A percentile compares a stretch with the other conserved stretches of the same genome.
Evolutionary conservation across 2,888 invertebrate genomes (phyloP).

Genomic region (Nymphalis urticae): DNA sequence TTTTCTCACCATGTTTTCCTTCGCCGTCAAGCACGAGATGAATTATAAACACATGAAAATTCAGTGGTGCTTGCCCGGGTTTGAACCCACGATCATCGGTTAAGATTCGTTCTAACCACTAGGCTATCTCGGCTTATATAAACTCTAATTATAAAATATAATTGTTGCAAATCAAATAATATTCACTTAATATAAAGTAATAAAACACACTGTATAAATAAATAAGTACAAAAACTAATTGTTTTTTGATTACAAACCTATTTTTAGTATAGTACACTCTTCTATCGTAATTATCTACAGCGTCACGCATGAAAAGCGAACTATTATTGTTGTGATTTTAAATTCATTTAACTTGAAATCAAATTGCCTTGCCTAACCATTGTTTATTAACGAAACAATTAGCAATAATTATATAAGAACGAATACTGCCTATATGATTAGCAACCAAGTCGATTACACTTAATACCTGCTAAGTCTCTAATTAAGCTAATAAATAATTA

Average conservation of each 20-base stretch:
- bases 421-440: slow-evolving; percentile 34
- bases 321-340: neutral
- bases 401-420: slow-evolving; percentile 25
- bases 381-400: slow-evolving; percentile 10
- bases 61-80: too few species aligned
- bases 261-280: neutral
- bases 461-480: slow-evolving; percentile 17
- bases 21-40: too few species aligned
- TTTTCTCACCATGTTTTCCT: too few species aligned
- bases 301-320: neutral
- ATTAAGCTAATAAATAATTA: slow-evolving; percentile 28
- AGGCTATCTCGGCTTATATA: too few species aligned
- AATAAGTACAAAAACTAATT: slow-evolving; percentile 1
- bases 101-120: too few species aligned
- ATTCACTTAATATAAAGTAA: neutral
- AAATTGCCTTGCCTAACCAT: neutral
- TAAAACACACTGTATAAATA: neutral
- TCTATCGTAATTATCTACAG: neutral
- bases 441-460: slow-evolving; percentile 12
- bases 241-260: slow-evolving; percentile 2
- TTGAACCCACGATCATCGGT: too few species aligned
- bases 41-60: too few species aligned
- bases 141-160: too few species aligned
- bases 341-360: neutral
- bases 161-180: neutral